Evolutionary conservation across 2,888 invertebrate genomes (phyloP), one percentile per base, ranked within the genome.

Genomic region (Dasypogon diadema): DNA sequence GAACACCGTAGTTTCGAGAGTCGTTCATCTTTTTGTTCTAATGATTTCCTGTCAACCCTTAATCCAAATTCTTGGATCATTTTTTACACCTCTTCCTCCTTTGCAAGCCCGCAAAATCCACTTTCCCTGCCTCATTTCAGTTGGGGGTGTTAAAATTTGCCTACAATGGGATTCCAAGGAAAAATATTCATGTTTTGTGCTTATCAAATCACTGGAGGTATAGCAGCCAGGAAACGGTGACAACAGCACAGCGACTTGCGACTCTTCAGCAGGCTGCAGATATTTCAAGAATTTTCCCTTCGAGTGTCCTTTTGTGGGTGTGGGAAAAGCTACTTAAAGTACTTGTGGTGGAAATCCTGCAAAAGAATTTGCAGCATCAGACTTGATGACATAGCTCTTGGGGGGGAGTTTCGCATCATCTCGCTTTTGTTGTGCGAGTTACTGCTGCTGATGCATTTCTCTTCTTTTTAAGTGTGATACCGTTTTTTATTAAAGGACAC

Each of bases 291-390:
- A 60, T 60, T 60, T 37, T 18, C 60, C 60, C 37, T 37, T 60
- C 60, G 42, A 73, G 65, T 76, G 73, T 76, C 73, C 76, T 76
- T 76, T 55, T 76, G 54, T 48, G 76, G 51, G 60, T 55, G 72
- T 34, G n/a, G 42, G 42, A 42, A 76, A 55, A 60, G 63, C 73
- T 72, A 70, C 76, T 76, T 76, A 73, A 73, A 73, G 65, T 65
- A 24, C 76, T 76, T 51, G 54, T 73, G 68, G 73, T 63, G 76
- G 55, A 76, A 76, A 76, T 76, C 73, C 73, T 73, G 73, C 55
- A 42, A 76, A 76, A 48, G 76, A 60, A 60, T 60, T 60, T 60
- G 37, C 60, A 60, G 60, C 34, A 37, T 60, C 42, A 60, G 60
- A 60, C 60, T 60, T 60, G 60, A 60, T 60, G 42, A 60, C 60